Base-by-base conservation (phyloP, 1,140 invertebrate species). In the Pemphigus obesinymphae region DNA sequence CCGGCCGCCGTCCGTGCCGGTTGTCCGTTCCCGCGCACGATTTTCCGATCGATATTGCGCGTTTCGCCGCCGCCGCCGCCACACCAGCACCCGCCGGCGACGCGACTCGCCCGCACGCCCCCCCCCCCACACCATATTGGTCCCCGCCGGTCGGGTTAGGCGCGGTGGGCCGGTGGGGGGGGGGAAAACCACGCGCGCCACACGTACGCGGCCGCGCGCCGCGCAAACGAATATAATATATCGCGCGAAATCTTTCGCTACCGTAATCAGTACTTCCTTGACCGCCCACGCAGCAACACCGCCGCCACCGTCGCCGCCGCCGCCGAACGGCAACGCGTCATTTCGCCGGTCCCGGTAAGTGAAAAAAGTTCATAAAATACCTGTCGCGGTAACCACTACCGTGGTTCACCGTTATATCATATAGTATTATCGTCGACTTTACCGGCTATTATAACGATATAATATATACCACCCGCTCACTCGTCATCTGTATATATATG, bases 261-360 rank as follows among this genome's bases (percentile, higher is more conserved):
- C 76, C 50, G 53, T 80, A 80, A 80, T 80, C 76, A 80, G 76
- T 80, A 80, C 23, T 61, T 55, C 76, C 23, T 80, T 80, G 76
- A 80, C 76, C 53, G 50, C 55, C 76, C 76, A 61, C 55, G 76
- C 76, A 63, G n/a, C 37, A 63, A 58, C 34, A 61, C 6, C 31
- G 26, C 10, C 73, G 43, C 10, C 40, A 15, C 29, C 23, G 13
- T 10, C 43, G 29, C 0, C 15, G 31, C 20, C 20, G 34, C n/a
- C 23, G 23, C 23, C 37, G 17, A 31, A 34, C 61, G 63, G 63
- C 48, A 2, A 5, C 31, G 20, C 45, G 29, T 37, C 29, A 10
- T 53, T 20, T 29, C 26, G 43, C 70, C 15, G 45, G 6, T 43
- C n/a, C 34, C 66, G 66, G n/a, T n/a, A n/a, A n/a, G n/a, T n/a